These are phyloP conservation scores for Silurus aristotelis DNA, from an alignment of 2,797 vertebrate genomes.

Conservation along the genomic window DNA sequence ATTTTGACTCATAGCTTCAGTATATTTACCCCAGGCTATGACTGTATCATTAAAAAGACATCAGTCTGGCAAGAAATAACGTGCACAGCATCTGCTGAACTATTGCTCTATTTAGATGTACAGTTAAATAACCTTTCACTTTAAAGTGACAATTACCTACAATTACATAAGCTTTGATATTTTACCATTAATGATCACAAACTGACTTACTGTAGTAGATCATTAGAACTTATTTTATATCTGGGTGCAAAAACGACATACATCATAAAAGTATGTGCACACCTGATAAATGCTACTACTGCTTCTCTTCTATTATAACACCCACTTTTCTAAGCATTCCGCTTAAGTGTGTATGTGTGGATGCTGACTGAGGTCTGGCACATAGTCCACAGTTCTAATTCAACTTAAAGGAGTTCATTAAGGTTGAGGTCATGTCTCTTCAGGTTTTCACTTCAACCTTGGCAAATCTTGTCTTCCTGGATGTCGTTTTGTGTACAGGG, in stretches of 20 bases:
- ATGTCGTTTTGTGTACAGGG: neutral
- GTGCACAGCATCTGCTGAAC: neutral
- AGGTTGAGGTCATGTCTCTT: neutral
- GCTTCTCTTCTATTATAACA: neutral
- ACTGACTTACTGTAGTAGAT: neutral
- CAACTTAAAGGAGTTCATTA: neutral
- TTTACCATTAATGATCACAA: neutral
- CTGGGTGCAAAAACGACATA: neutral
- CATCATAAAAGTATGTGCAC: neutral
- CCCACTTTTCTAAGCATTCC: neutral
- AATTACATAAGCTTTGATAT: neutral
- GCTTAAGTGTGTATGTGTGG: neutral
- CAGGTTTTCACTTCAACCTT: neutral
- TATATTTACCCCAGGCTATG: neutral
- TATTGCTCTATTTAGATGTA: neutral
- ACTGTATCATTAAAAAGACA: neutral
- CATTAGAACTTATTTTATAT: neutral
- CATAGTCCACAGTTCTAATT: neutral
- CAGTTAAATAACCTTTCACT: neutral
- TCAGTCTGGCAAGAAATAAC: neutral
- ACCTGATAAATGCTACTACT: neutral
- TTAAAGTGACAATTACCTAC: neutral
- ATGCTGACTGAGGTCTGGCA: neutral
- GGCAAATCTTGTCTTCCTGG: neutral
- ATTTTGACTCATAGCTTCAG: neutral